These are phyloP conservation scores for Drosophila prostipennis DNA, from an alignment of 2,888 invertebrate genomes.

Conservation along the genomic window DNA sequence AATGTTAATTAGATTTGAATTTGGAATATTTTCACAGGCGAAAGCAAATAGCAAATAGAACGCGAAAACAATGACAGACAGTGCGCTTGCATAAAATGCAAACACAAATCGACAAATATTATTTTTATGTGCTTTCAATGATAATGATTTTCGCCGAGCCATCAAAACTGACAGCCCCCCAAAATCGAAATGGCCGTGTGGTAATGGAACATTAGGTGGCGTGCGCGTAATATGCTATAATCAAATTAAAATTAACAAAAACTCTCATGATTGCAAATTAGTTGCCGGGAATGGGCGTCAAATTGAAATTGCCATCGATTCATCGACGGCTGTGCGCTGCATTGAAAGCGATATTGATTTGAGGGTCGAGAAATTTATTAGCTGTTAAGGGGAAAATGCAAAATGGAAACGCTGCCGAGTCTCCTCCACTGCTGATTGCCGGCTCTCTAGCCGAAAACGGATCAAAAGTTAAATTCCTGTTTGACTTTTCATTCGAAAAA, in stretches of 20 bases:
- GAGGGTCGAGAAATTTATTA: constrained; percentile 22
- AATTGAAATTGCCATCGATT: constrained; percentile 66
- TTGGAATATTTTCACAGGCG: constrained; percentile 47
- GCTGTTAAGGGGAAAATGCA: constrained; percentile 25
- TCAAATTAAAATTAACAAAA: constrained; percentile 75
- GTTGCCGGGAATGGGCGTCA: constrained; percentile 61
- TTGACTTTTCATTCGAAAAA: constrained; percentile 80
- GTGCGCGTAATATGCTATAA: constrained; percentile 56
- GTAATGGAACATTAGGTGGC: constrained; percentile 14
- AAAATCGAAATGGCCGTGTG: constrained; percentile 10
- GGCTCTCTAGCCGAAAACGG: constrained; percentile 68
- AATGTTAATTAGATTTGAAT: constrained; percentile 72
- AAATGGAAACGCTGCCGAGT: constrained; percentile 14
- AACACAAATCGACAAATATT: constrained; percentile 68
- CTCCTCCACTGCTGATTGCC: constrained; percentile 24
- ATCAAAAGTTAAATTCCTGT: constrained; percentile 78
- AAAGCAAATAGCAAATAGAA: constrained; percentile 46
- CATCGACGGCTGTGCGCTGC: background rate
- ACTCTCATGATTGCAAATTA: constrained; percentile 72
- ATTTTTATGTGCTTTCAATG: constrained; percentile 63
- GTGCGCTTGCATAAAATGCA: constrained; percentile 56
- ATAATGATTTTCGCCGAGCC: constrained; percentile 53
- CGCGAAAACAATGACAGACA: constrained; percentile 39
- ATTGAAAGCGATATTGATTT: constrained; percentile 11
- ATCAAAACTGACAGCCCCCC: constrained; percentile 21